Base-by-base conservation (phyloP, 2,797 vertebrate species). In the Anableps anableps region DNA sequence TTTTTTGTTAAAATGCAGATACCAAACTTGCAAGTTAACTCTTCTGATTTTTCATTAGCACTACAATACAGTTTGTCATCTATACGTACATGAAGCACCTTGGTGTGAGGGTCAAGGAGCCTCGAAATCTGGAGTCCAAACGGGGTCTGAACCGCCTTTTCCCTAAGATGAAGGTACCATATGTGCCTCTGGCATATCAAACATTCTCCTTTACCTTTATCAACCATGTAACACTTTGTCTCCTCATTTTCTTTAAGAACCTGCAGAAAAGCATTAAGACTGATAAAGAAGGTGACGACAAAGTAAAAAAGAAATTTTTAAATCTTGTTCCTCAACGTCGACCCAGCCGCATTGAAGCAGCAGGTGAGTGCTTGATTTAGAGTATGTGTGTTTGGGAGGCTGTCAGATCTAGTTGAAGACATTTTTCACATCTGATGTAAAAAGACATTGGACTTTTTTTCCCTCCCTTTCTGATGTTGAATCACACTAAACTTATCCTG, bases 61-160 rank as follows among this genome's bases (percentile, higher is more conserved):
- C 96, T 85, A 96, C 97, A 1, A 97, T 98, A 95, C 97, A 98
- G 77, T 97, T 96, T 88, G 97, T 98, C 79, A 97, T 99, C 76
- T 96, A 97, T 60, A 97, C 96, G 81, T 99, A 99, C 90, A 99
- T 99, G 98, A 99, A 98, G 80, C 96, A 98, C 92, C 94, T 99
- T 91, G 98, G 98, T 19, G 98, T 99, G 78, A 97, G 96, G 92
- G 97, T 98, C 45, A 99, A 98, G 84, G 97, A 98, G 87, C 96
- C 97, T 80, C 97, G 97, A 89, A 97, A 93, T 93, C 93, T 99
- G 86, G 98, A 98, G 90, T 97, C 97, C 86, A 98, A 98, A 83
- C 93, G 98, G 31, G 97, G 96, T 86, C 93, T 97, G 6, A 98
- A 97, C 74, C 94, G 91, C 91, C 97, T 99, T 92, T 95, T 99